Evolutionary conservation across 2,888 invertebrate genomes (phyloP).

Genomic region (Heterodera filipjevi): DNA sequence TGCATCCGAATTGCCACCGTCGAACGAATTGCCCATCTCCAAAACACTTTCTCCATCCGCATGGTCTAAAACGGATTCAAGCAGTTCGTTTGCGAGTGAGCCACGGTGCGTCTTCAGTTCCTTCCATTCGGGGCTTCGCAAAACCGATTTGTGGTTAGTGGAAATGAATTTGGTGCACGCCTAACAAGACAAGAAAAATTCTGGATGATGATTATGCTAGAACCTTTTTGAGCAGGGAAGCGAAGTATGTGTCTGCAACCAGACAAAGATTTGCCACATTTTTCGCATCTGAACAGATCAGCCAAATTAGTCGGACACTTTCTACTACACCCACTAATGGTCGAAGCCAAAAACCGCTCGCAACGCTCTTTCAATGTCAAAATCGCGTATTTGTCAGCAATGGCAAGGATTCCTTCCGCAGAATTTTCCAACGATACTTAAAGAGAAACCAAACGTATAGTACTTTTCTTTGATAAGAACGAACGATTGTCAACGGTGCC

Average conservation of each 20-base stretch:
- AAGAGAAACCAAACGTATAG: constrained; percentile 22
- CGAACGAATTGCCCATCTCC: constrained; percentile 18
- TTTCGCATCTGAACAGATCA: constrained; percentile 27
- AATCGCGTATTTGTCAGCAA: constrained; percentile 62
- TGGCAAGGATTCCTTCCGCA: constrained; percentile 57
- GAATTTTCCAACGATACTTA: constrained; percentile 37
- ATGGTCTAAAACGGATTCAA: constrained; percentile 53
- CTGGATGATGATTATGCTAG: background rate
- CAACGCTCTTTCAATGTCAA: constrained; percentile 58
- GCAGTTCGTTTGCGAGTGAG: constrained; percentile 55
- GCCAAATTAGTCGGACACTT: constrained; percentile 13
- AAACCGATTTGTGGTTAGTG: constrained; percentile 49
- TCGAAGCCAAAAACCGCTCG: constrained; percentile 51
- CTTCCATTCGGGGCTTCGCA: constrained; percentile 55
- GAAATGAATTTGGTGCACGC: constrained; percentile 49
- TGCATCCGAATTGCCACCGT: constrained; percentile 4
- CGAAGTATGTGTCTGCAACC: constrained; percentile 36
- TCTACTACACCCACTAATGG: constrained; percentile 13
- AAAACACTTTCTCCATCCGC: constrained; percentile 12
- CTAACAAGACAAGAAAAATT: constrained; percentile 28
- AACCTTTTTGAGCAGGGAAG: constrained; percentile 35
- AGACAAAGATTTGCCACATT: constrained; percentile 30
- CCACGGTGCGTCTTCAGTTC: constrained; percentile 51
- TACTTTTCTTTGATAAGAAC: constrained; percentile 13
- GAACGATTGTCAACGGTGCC: constrained; percentile 43